phyloP scores from a whole-genome alignment of 2,888 invertebrate species.

The Muschampia plurimacula region DNA sequence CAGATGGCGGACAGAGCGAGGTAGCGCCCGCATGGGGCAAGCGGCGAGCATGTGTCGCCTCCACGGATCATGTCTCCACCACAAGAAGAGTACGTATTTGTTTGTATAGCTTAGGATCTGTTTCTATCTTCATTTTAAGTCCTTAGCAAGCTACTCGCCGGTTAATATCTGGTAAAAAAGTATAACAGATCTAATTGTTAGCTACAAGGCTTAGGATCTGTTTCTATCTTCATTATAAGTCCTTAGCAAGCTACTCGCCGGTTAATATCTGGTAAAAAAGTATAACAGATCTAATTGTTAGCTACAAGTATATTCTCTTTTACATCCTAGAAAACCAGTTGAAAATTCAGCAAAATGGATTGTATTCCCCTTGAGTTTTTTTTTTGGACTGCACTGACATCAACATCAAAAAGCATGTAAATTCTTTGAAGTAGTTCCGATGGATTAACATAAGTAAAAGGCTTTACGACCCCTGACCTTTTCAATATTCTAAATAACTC shows the following conservation, averaged over 20 bases:
- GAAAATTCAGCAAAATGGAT: not conserved
- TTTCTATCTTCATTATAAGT: too few relatives aligned
- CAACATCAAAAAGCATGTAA: constrained; percentile 21
- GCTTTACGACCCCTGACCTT: not conserved
- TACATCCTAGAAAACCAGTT: too few relatives aligned
- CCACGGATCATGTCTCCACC: constrained; percentile 90
- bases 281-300: not conserved
- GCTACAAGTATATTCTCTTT: too few relatives aligned
- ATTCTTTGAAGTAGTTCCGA: constrained; percentile 14
- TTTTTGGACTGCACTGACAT: not conserved
- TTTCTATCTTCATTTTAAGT: too few relatives aligned
- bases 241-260: too few relatives aligned
- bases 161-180: not conserved
- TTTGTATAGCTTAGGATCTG: too few relatives aligned
- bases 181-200: not conserved
- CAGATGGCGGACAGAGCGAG: constrained; percentile 73
- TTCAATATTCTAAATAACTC: too few relatives aligned
- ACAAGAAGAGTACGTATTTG: constrained; percentile 89
- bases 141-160: too few relatives aligned
- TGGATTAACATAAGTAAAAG: constrained; percentile 28
- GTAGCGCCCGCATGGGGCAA: constrained; percentile 90
- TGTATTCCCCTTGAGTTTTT: not conserved
- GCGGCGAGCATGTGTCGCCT: constrained; percentile 93
- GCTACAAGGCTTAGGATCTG: too few relatives aligned
- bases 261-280: not conserved